phyloP scores from a whole-genome alignment of 2,113 vertebrate species.

The Lamprologus speciosus region DNA sequence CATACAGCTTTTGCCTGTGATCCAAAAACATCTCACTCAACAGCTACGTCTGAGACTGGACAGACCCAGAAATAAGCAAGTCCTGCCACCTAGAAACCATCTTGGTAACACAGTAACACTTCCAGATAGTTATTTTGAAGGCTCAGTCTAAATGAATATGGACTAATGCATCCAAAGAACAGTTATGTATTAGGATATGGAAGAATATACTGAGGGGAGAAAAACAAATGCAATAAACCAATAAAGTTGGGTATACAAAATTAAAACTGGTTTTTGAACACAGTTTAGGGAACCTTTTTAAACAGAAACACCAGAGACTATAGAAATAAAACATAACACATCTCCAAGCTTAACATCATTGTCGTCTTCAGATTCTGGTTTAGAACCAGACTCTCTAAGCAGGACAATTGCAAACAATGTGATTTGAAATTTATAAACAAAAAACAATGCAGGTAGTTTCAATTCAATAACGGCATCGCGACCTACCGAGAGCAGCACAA shows the following conservation, averaged over 20 bases:
- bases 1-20: not conserved
- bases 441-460: not conserved
- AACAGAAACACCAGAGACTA: not conserved
- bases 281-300: rapidly evolving
- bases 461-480: not conserved
- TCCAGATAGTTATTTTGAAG: not conserved
- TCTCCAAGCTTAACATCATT: not conserved
- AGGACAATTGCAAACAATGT: not conserved
- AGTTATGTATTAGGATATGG: not conserved
- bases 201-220: not conserved
- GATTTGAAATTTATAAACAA: not conserved
- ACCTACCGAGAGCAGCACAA: not conserved
- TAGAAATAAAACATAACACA: not conserved
- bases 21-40: not conserved
- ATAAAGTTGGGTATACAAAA: not conserved
- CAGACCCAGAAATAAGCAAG: not conserved
- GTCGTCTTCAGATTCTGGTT: not conserved
- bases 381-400: not conserved
- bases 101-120: not conserved
- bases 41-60: not conserved
- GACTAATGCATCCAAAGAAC: not conserved
- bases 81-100: not conserved
- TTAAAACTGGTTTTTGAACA: not conserved
- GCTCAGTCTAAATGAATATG: not conserved
- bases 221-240: not conserved